Evolutionary conservation across 2,797 vertebrate species (phyloP).

Genomic region (Naso thynnoides): DNA sequence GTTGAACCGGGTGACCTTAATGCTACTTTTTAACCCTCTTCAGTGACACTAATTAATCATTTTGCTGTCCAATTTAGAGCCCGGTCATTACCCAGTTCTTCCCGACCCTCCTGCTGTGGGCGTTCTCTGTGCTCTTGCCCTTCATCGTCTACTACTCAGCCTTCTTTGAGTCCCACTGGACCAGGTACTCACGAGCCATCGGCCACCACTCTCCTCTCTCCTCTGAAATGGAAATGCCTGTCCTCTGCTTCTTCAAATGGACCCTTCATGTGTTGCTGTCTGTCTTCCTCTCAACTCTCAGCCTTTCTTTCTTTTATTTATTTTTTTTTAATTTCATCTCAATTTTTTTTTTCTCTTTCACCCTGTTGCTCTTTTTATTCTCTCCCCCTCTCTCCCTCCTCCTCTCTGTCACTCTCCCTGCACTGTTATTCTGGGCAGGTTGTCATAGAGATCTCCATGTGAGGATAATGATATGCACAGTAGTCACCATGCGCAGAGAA

Average conservation of each 20-base stretch:
- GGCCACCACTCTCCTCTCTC: constrained; percentile 16
- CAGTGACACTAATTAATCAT: constrained; percentile 9
- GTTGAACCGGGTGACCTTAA: neutral
- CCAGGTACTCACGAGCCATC: constrained; percentile 85
- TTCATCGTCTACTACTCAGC: constrained; percentile 96
- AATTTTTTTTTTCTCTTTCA: constrained; percentile 60
- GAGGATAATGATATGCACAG: constrained; percentile 83
- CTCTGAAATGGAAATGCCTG: constrained; percentile 54
- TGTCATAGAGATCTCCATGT: constrained; percentile 88
- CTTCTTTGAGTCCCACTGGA: constrained; percentile 97
- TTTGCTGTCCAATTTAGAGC: constrained; percentile 82
- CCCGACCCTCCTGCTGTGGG: constrained; percentile 95
- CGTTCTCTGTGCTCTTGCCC: constrained; percentile 94
- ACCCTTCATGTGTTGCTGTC: constrained; percentile 30
- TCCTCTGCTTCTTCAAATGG: constrained; percentile 44
- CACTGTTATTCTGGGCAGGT: constrained; percentile 82
- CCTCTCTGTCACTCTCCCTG: constrained; percentile 72
- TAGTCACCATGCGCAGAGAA: constrained; percentile 66
- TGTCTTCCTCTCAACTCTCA: constrained; percentile 42
- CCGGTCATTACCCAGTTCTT: constrained; percentile 96
- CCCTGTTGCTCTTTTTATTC: constrained; percentile 66
- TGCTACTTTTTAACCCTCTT: constrained; percentile 7
- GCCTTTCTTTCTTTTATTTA: constrained; percentile 12
- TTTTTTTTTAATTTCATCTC: constrained; percentile 14
- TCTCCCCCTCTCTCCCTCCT: constrained; percentile 58